A percentile compares a stretch with the other conserved stretches of the same genome.
phyloP scores from a whole-genome alignment of 2,797 vertebrate genomes.

The Emys orbicularis region DNA sequence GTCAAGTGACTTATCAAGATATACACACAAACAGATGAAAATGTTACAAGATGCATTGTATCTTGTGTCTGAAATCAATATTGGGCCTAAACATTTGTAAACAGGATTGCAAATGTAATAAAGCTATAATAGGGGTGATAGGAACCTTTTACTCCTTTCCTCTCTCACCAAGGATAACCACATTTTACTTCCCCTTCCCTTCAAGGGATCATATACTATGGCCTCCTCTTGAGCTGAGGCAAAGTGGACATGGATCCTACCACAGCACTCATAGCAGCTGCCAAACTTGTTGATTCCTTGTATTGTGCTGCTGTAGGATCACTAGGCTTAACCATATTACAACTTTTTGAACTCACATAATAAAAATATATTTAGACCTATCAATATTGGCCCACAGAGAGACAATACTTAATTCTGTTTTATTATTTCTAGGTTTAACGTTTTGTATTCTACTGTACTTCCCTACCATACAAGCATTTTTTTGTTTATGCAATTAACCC shows the following conservation, averaged over 20 bases:
- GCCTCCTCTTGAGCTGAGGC: not conserved
- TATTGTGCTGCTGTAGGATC: not conserved
- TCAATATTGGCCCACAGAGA: not conserved
- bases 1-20: not conserved
- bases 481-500: slow-evolving; percentile 21
- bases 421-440: not conserved
- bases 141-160: not conserved
- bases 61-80: not conserved
- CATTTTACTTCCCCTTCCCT: not conserved
- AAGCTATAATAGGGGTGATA: fast-evolving
- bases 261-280: not conserved
- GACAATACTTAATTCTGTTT: not conserved
- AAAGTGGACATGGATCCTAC: not conserved
- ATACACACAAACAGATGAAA: not conserved
- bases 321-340: not conserved
- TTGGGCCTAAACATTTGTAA: not conserved
- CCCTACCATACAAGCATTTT: not conserved
- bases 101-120: not conserved
- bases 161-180: not conserved
- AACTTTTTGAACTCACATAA: not conserved
- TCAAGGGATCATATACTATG: not conserved
- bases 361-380: not conserved
- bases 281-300: not conserved
- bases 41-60: not conserved
- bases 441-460: not conserved